phyloP scores from a whole-genome alignment of 2,113 vertebrate genomes.

The Otolemur garnettii region DNA sequence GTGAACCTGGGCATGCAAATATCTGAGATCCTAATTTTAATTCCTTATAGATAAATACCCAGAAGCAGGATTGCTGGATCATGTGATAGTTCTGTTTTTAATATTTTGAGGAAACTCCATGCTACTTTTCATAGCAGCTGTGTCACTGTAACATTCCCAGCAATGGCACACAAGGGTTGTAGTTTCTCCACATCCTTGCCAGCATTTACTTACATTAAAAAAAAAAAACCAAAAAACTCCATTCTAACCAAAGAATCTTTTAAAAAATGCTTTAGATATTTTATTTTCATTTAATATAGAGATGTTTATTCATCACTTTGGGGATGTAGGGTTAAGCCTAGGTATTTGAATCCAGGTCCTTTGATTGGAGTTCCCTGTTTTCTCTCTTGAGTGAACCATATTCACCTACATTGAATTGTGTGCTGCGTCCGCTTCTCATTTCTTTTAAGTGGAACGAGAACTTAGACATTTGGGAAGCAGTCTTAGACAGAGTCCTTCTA shows the following conservation, averaged over 20 bases:
- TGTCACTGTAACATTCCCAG: background rate
- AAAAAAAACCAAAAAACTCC: background rate
- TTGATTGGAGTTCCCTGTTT: background rate
- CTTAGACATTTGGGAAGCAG: conserved; percentile 5
- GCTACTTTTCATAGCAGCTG: background rate
- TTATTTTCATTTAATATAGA: conserved; percentile 30
- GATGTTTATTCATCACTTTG: background rate
- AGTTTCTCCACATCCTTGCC: background rate
- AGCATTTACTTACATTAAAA: background rate
- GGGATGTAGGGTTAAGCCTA: no score
- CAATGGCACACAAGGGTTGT: background rate
- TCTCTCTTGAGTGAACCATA: background rate
- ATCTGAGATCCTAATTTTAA: background rate
- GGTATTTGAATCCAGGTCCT: background rate
- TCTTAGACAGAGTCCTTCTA: conserved; percentile 48
- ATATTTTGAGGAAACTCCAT: background rate
- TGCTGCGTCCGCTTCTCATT: background rate
- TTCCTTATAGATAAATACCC: background rate
- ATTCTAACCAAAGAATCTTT: background rate
- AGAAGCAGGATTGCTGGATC: background rate
- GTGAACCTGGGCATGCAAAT: background rate
- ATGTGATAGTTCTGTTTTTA: background rate
- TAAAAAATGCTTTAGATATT: background rate
- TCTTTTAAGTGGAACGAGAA: conserved; percentile 27
- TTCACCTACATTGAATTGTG: no score